These are phyloP conservation scores for Cyclina sinensis DNA, from an alignment of 1,140 invertebrate genomes.

Conservation along the genomic window DNA sequence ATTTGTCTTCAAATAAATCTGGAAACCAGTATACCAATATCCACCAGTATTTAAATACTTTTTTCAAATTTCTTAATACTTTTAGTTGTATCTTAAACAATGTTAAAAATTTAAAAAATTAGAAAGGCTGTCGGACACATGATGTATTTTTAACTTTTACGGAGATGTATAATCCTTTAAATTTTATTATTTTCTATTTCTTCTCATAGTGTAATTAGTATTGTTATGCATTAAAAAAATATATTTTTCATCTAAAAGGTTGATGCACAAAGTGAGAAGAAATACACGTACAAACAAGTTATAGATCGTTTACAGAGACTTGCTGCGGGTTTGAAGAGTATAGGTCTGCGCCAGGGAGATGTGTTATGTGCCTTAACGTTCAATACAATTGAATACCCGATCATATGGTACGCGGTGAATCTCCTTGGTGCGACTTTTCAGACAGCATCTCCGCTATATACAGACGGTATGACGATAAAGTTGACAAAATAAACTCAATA, in stretches of 20 bases:
- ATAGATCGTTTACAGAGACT: slow-evolving; percentile 34
- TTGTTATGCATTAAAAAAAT: too few relatives aligned
- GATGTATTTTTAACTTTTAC: not conserved
- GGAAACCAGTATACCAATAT: not conserved
- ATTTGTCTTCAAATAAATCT: not conserved
- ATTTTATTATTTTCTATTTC: not conserved
- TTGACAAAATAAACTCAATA: not conserved
- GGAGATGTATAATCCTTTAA: not conserved
- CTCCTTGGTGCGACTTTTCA: slow-evolving; percentile 37
- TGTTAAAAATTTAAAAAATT: too few relatives aligned
- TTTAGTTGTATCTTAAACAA: too few relatives aligned
- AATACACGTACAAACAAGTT: slow-evolving; percentile 17
- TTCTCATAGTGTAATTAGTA: too few relatives aligned
- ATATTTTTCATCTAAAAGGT: slow-evolving; percentile 1
- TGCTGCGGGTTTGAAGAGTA: not conserved
- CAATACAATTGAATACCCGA: slow-evolving; percentile 44
- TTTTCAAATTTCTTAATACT: too few relatives aligned
- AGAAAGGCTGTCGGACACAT: not conserved
- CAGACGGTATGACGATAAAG: slow-evolving; percentile 27
- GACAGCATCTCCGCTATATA: slow-evolving; percentile 35
- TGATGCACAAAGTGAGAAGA: slow-evolving; percentile 13
- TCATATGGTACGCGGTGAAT: slow-evolving; percentile 23
- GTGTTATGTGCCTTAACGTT: slow-evolving; percentile 36
- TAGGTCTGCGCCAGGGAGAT: slow-evolving; percentile 31
- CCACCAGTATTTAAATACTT: not conserved